A percentile compares a stretch with the other conserved stretches of the same genome.
Evolutionary conservation across 2,888 invertebrate species (phyloP).

Genomic region (Orchestes rusci): DNA sequence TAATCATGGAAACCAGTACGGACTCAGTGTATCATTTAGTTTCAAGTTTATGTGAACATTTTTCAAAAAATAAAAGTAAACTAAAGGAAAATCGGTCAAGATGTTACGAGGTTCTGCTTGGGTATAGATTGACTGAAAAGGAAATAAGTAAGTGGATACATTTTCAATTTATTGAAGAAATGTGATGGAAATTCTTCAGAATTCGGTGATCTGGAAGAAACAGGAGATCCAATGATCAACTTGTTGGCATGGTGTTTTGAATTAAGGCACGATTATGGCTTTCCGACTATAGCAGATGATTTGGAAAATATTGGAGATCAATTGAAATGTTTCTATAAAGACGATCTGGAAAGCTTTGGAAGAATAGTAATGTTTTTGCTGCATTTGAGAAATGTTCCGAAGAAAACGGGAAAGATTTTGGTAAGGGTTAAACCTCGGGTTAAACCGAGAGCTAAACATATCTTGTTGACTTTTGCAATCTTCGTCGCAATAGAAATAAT

Average conservation of each 20-base stretch:
- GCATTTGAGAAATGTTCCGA: constrained; percentile 31
- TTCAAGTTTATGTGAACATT: constrained; percentile 38
- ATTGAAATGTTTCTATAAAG: constrained; percentile 27
- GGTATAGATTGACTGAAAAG: constrained; percentile 22
- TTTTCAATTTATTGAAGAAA: no score
- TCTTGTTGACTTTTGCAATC: no score
- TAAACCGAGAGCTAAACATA: no score
- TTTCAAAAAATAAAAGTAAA: constrained; percentile 25
- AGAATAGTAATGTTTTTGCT: constrained; percentile 32
- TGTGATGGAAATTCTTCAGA: constrained; percentile 24
- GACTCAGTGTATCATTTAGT: constrained; percentile 32
- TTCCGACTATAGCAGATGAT: constrained; percentile 32
- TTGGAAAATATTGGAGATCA: constrained; percentile 30
- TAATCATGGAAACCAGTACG: no score
- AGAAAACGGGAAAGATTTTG: constrained; percentile 27
- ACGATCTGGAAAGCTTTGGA: constrained; percentile 24
- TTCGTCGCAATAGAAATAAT: no score
- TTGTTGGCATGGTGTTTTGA: constrained; percentile 38
- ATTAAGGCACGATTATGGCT: constrained; percentile 33
- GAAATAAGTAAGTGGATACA: constrained; percentile 19
- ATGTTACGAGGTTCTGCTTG: constrained; percentile 37
- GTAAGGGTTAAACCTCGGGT: constrained; percentile 23
- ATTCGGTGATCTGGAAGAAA: constrained; percentile 30
- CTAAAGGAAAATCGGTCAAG: constrained; percentile 33
- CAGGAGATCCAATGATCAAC: constrained; percentile 35